phyloP scores from a whole-genome alignment of 2,113 vertebrate species.

The Dasyornis broadbenti region DNA sequence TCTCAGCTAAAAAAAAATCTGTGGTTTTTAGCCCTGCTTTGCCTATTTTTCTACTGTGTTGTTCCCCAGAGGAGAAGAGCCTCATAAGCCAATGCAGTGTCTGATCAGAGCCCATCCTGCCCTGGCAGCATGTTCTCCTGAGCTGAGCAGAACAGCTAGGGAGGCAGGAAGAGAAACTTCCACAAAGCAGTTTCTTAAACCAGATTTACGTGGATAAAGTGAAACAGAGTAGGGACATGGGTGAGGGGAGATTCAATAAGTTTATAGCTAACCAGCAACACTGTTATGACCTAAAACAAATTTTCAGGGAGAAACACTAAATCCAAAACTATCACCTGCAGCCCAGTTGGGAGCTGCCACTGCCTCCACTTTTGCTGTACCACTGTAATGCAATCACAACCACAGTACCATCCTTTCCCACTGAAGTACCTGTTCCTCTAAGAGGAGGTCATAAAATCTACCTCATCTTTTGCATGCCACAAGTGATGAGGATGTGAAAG shows the following conservation, averaged over 20 bases:
- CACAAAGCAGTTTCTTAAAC: constrained; percentile 1
- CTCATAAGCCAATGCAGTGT: neutral
- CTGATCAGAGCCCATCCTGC: neutral
- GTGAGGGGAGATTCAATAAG: neutral
- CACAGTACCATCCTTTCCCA: neutral
- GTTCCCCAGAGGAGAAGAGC: neutral
- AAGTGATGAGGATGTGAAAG: neutral
- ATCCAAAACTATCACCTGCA: neutral
- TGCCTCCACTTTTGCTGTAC: neutral
- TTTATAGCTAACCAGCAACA: neutral
- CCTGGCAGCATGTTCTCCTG: neutral
- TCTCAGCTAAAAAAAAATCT: neutral
- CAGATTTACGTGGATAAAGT: neutral
- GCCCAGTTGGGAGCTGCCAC: neutral
- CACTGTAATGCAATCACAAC: neutral
- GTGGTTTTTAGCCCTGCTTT: neutral
- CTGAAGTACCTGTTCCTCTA: neutral
- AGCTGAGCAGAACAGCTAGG: neutral
- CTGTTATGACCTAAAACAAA: neutral
- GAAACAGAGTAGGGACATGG: neutral
- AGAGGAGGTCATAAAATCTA: neutral
- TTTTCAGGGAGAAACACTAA: neutral
- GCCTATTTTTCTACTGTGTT: neutral
- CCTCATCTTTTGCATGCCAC: neutral
- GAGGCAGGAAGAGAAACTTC: neutral